A percentile compares a stretch with the other conserved stretches of the same genome.
These are phyloP conservation scores for Orthosia incerta DNA, from an alignment of 2,888 invertebrate species.

Conservation along the genomic window DNA sequence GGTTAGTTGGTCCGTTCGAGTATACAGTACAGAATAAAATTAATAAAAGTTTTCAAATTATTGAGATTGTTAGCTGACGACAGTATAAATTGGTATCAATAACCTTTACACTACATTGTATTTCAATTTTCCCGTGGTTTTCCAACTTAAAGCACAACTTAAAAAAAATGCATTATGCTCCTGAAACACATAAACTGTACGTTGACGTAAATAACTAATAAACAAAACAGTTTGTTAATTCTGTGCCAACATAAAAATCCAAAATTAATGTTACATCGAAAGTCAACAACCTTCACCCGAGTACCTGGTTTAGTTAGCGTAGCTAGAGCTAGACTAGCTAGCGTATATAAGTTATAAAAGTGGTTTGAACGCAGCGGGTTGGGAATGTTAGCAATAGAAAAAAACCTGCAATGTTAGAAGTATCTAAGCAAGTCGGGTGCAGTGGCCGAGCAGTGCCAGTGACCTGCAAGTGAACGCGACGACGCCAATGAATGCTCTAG, in stretches of 20 bases:
- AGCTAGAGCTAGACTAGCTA: constrained; percentile 32
- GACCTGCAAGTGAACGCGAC: constrained; percentile 81
- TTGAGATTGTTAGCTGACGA: not conserved
- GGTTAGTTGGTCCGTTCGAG: not conserved
- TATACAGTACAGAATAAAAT: not conserved
- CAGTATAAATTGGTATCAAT: not conserved
- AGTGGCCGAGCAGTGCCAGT: constrained; percentile 88
- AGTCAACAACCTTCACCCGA: constrained; percentile 54
- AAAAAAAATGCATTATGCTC: not conserved
- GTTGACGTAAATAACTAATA: not conserved
- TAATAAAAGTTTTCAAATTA: not conserved
- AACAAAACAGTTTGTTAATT: constrained; percentile 12
- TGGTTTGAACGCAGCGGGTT: constrained; percentile 77
- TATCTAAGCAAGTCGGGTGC: constrained; percentile 89
- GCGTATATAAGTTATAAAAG: constrained; percentile 67
- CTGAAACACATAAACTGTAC: not conserved
- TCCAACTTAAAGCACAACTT: not conserved
- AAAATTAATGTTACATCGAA: constrained; percentile 27
- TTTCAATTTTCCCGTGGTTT: not conserved
- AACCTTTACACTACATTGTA: not conserved
- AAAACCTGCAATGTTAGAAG: constrained; percentile 88
- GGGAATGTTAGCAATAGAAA: constrained; percentile 88
- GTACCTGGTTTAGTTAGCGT: constrained; percentile 47
- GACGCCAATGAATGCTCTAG: constrained; percentile 69
- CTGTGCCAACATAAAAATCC: not conserved